Base-by-base conservation (phyloP, 2,797 vertebrate genomes). In the Gambusia yucatana region DNA sequence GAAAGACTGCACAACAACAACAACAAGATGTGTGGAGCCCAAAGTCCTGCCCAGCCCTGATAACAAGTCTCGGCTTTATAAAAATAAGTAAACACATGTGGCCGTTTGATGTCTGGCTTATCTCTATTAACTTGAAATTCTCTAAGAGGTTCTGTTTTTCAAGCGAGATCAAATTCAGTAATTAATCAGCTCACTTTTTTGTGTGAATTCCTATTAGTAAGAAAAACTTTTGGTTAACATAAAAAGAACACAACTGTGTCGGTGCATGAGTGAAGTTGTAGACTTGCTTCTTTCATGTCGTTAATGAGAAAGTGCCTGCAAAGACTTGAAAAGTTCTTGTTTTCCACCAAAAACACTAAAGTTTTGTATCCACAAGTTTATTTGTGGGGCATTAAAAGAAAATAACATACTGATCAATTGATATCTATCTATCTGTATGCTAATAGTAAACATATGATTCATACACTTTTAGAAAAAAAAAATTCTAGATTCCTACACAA, bases 11-110 rank as follows among this genome's bases (percentile, higher is more conserved):
- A 88, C 85, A 94, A 94, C 90, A 94, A 94, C 90, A 94, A 94
- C 90, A 94, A 94, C 92, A 93, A 94, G 93, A 94, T 91, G 89
- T 93, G 91, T 93, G 88, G 91, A 94, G 92, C 81, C 92, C 84
- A 83, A 93, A 94, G 92, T 95, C 92, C 95, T 96, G 96, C 90
- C 94, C 84, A 79, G 89, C 92, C 94, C 95, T 95, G 96, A 96
- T 96, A 96, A 96, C 95, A 93, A 94, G 89, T 89, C 88, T 88
- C 89, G 88, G 93, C 92, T 94, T 95, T 92, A 91, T 84, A 84
- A 92, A 93, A 94, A 94, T 82, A 93, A 93, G 90, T 88, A 93
- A 94, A 95, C 93, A 93, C 94, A 94, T 92, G 90, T 92, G 94
- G 80, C 73, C 72, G 83, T 96, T 96, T 96, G 94, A 96, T 95